These are phyloP conservation scores for Coecobrya sp. DNA, from an alignment of 2,888 invertebrate species.

Conservation along the genomic window DNA sequence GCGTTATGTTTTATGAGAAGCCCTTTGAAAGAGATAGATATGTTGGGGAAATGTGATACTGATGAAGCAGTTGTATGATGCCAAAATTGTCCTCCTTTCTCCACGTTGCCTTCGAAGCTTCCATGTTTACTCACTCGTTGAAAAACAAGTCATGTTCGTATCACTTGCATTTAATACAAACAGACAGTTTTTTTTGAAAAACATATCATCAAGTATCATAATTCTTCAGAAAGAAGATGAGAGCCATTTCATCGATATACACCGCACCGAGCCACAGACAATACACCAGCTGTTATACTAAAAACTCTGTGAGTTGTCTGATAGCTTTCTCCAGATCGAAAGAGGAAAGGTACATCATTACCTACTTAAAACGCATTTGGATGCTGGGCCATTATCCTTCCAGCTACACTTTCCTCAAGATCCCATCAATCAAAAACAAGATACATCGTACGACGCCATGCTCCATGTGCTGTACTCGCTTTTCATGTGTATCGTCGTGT, in stretches of 20 bases:
- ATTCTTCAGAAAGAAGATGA: conserved; percentile 55
- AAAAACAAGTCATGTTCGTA: neutral
- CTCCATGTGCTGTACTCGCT: conserved; percentile 20
- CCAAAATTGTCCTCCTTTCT: neutral
- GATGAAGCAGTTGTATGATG: neutral
- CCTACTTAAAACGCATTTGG: conserved; percentile 79
- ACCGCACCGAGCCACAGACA: conserved; percentile 22
- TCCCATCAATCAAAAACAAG: conserved; percentile 79
- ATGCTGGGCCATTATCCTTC: conserved; percentile 77
- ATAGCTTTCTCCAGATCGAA: neutral
- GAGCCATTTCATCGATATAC: conserved; percentile 23
- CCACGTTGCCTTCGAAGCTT: no score
- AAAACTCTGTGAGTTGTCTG: conserved; percentile 37
- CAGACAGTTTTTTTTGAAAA: conserved; percentile 59
- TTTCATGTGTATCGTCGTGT: neutral
- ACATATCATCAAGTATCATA: conserved; percentile 57
- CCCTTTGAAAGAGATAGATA: neutral
- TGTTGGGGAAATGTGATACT: conserved; percentile 21
- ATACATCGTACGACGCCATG: conserved; percentile 62
- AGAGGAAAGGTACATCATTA: conserved; percentile 71
- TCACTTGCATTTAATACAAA: conserved; percentile 16
- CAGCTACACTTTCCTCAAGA: conserved; percentile 74
- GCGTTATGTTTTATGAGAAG: neutral
- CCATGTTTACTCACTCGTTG: neutral
- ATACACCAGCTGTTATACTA: conserved; percentile 58